Conservation (phyloP, 2,797 vertebrate genomes). For the Paguma larvata region DNA sequence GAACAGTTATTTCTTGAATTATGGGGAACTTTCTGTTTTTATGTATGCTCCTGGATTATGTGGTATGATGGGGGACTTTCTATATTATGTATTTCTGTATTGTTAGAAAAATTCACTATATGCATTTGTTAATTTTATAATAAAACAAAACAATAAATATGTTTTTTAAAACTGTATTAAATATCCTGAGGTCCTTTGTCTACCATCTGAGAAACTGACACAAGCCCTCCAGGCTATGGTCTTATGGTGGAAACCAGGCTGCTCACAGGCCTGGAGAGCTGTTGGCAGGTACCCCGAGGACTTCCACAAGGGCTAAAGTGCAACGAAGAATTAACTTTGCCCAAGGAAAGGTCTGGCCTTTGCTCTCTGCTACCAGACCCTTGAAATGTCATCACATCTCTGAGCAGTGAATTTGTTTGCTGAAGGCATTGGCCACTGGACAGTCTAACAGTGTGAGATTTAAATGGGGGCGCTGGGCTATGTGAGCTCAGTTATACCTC, state of each 20-base stretch:
- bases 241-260: background rate
- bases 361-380: background rate
- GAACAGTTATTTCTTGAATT: slow-evolving; percentile 77
- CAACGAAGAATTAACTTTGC: background rate
- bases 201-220: background rate
- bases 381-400: background rate
- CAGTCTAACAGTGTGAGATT: background rate
- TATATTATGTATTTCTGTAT: slow-evolving; percentile 54
- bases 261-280: background rate
- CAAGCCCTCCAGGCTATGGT: background rate
- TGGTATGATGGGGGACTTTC: slow-evolving; percentile 40
- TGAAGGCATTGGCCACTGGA: background rate
- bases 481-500: background rate
- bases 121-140: slow-evolving; percentile 76
- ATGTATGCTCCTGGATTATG: slow-evolving; percentile 53
- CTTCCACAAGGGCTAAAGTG: background rate
- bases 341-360: background rate
- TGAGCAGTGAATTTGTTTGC: background rate
- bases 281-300: background rate
- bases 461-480: background rate
- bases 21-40: slow-evolving; percentile 57
- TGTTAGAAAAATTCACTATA: slow-evolving; percentile 66
- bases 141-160: slow-evolving; percentile 67
- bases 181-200: background rate
- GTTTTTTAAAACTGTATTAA: background rate